A percentile compares a stretch with the other conserved stretches of the same genome.
Conservation (phyloP, 2,797 vertebrate genomes). For the Sylvilagus floridanus region DNA sequence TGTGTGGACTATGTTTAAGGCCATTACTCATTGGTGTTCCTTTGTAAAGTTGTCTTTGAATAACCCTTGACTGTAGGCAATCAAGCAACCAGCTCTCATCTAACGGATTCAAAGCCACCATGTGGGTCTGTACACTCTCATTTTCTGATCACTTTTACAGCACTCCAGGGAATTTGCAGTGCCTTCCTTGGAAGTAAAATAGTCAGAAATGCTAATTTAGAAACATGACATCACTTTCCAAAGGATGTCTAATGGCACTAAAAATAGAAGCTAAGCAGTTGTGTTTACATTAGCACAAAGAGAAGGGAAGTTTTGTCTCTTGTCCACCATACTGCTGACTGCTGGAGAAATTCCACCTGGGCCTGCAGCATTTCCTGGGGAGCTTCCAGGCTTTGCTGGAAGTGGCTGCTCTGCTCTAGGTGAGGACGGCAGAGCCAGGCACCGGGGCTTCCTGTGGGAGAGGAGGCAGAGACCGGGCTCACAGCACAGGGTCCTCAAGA, state of each 20-base stretch:
- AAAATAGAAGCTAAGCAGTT: constrained; percentile 67
- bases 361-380: background rate
- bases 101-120: background rate
- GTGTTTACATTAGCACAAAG: background rate
- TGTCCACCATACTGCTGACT: background rate
- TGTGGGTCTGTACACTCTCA: background rate
- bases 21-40: background rate
- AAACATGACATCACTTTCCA: constrained; percentile 73
- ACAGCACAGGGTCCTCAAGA: fast-evolving
- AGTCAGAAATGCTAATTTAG: constrained; percentile 53
- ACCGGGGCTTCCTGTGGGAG: fast-evolving
- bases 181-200: constrained; percentile 52
- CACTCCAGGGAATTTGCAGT: constrained; percentile 35
- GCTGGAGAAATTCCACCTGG: background rate
- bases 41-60: constrained; percentile 28
- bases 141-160: background rate
- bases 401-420: background rate
- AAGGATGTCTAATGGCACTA: constrained; percentile 54
- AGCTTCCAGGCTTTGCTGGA: background rate
- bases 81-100: background rate
- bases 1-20: background rate
- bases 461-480: fast-evolving
- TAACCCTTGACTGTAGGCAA: constrained; percentile 45
- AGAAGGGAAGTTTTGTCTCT: constrained; percentile 23
- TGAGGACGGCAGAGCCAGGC: background rate